Evolutionary conservation across 2,113 vertebrate species (phyloP).

Genomic region (Leucopsar rothschildi): DNA sequence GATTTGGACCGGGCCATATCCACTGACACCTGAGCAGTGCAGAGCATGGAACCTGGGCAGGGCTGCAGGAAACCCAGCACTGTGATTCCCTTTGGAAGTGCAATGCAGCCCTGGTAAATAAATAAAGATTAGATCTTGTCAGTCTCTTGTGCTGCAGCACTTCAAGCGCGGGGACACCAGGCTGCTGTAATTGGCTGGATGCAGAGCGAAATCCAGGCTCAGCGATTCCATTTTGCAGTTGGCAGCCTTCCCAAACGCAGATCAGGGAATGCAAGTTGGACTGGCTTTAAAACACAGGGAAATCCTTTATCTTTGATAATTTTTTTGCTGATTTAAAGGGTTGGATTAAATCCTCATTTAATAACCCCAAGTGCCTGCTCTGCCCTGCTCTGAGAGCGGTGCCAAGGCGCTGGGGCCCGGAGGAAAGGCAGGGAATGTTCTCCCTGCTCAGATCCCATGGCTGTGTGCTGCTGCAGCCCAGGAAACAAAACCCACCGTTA

Average conservation of each 20-base stretch:
- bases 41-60: accelerated
- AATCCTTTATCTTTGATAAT: slow-evolving; percentile 21
- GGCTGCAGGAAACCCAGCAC: accelerated
- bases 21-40: accelerated
- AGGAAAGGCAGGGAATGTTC: background rate
- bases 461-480: background rate
- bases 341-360: slow-evolving; percentile 51
- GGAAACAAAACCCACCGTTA: accelerated
- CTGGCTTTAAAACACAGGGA: slow-evolving; percentile 27
- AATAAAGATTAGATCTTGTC: background rate
- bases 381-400: background rate
- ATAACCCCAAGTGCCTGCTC: slow-evolving; percentile 27
- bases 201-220: slow-evolving; percentile 50
- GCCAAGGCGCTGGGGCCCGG: background rate
- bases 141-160: background rate
- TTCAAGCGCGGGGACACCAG: background rate
- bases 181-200: background rate
- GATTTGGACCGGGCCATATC: accelerated
- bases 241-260: slow-evolving; percentile 48
- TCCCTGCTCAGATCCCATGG: background rate
- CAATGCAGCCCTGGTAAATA: background rate
- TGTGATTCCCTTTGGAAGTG: background rate
- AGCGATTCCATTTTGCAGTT: slow-evolving; percentile 59
- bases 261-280: background rate
- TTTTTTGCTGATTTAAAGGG: slow-evolving; percentile 41